These are phyloP conservation scores for Phyllopteryx taeniolatus DNA, from an alignment of 2,113 vertebrate species.

Conservation along the genomic window DNA sequence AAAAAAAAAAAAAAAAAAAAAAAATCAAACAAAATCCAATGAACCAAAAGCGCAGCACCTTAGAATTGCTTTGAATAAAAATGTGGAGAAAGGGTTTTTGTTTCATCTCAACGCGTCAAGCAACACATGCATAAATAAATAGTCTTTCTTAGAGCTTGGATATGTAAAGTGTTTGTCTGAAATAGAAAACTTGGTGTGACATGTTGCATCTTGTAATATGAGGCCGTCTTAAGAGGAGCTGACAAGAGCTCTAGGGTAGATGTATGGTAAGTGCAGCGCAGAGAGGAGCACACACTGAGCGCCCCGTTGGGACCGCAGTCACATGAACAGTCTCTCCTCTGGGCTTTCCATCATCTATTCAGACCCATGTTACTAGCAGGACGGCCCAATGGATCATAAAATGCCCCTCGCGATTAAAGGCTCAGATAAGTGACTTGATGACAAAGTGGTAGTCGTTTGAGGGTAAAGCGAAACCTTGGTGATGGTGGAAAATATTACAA, in stretches of 20 bases:
- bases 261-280: conserved; percentile 52
- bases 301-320: conserved; percentile 40
- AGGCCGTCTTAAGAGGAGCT: conserved; percentile 62
- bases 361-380: conserved; percentile 38
- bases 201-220: conserved; percentile 64
- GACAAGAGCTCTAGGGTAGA: conserved; percentile 60
- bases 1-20: background rate
- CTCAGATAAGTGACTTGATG: conserved; percentile 31
- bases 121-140: conserved; percentile 5
- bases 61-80: background rate
- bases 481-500: conserved; percentile 1
- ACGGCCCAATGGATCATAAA: conserved; percentile 42
- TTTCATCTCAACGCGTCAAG: conserved; percentile 2
- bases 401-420: conserved; percentile 43
- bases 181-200: conserved; percentile 56
- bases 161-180: conserved; percentile 32
- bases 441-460: conserved; percentile 26
- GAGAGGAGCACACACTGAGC: conserved; percentile 27
- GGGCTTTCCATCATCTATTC: conserved; percentile 49
- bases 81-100: conserved; percentile 2
- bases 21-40: background rate
- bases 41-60: conserved; percentile 28
- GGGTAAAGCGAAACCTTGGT: conserved; percentile 27
- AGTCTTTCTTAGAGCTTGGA: conserved; percentile 26
- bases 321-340: conserved; percentile 30